These are phyloP conservation scores for Rotaria socialis DNA, from an alignment of 2,888 invertebrate species.

Conservation along the genomic window DNA sequence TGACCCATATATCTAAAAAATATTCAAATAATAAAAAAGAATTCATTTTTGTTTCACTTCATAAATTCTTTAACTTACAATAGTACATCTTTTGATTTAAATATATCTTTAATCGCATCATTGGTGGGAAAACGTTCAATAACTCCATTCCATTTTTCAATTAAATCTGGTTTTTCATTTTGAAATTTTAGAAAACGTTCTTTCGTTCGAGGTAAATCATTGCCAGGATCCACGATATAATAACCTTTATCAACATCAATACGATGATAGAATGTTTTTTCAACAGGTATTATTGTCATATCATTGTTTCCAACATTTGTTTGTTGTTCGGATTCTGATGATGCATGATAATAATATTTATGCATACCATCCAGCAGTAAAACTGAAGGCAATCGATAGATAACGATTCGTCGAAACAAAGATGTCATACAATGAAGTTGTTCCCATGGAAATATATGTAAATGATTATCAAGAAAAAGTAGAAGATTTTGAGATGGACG, in stretches of 20 bases:
- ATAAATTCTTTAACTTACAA: constrained; percentile 37
- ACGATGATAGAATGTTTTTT: constrained; percentile 2
- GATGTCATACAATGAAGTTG: constrained; percentile 35
- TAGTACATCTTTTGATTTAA: constrained; percentile 42
- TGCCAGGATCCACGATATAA: constrained; percentile 46
- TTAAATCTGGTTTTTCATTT: constrained; percentile 37
- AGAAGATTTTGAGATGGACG: constrained; percentile 3
- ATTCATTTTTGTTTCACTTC: neutral
- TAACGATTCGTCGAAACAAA: neutral
- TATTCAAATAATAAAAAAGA: neutral
- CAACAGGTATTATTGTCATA: neutral
- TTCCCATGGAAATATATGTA: constrained; percentile 35
- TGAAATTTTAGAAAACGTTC: constrained; percentile 41
- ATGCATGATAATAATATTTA: constrained; percentile 17
- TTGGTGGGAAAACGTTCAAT: constrained; percentile 41
- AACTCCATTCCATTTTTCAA: constrained; percentile 45
- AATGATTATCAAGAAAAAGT: constrained; percentile 15
- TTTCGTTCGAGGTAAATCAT: constrained; percentile 45
- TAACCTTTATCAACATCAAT: constrained; percentile 41
- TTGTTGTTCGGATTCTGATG: neutral
- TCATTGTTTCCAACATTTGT: neutral
- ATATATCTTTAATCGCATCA: constrained; percentile 41
- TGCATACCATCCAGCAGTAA: constrained; percentile 20
- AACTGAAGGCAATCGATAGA: constrained; percentile 4
- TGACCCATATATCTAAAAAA: constrained; percentile 70